Base-by-base conservation (phyloP, 2,113 vertebrate species). In the Callipepla squamata region DNA sequence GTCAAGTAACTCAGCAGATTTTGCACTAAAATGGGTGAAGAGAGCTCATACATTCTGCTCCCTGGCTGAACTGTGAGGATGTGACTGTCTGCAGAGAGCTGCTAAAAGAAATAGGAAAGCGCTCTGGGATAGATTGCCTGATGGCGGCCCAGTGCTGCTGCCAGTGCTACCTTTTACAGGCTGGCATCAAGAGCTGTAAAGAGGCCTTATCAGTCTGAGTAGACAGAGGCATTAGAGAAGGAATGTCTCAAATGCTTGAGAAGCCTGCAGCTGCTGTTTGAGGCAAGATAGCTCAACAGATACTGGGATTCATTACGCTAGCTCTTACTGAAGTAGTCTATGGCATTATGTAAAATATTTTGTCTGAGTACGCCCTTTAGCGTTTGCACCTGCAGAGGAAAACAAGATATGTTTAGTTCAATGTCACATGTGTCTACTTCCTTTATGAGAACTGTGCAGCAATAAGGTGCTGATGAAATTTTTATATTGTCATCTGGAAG, bases 181-280 rank as follows among this genome's bases (percentile, higher is more conserved):
- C 69, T 84, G 69, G 25, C 74, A 90, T 91, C 87, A 67, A 23
- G 81, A 81, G 32, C 73, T 83, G 28, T 81, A 81, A 87, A 92
- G 57, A 22, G 38, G 89, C 57, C 65, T 91, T 91, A 88, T 89
- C 92, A 67, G 63, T 32, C 82, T 88, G 47, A 68, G 22, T 80
- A 63, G 76, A 47, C 73, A 85, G 85, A 90, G 82, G 28, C 80
- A 70, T 61, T 55, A 55, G 38, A 94, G 77, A 85, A 90, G 68
- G 42, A 94, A 45, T 1, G 1, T 63, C 69, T 94, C 80, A 74
- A 47, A 88, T 55, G 82, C 65, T 8, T 74, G 59, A 80, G 67
- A 94, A 96, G 36, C 70, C 62, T 51, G 45, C 87, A 83, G 38
- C 63, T 92, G 72, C 26, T 9, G 5, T 87, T 74, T 34, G 72